Conservation (phyloP, 2,888 invertebrate species). For the Oligia fasciuncula region DNA sequence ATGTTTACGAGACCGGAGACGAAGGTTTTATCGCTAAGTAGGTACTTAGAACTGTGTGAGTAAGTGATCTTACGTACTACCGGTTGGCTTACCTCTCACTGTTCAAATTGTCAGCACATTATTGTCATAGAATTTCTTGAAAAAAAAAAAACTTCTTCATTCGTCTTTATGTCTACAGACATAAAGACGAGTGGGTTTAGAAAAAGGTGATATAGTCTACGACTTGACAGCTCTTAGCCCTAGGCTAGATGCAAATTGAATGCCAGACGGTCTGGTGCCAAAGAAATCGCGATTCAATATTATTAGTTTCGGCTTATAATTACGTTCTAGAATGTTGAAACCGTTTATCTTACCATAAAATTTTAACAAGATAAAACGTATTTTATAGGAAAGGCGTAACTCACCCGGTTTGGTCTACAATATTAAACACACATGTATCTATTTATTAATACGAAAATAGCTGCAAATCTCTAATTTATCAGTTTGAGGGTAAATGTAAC, state of each 20-base stretch:
- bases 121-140: neutral
- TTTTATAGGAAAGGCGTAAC: neutral
- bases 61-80: neutral
- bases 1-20: constrained; percentile 4
- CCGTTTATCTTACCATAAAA: neutral
- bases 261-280: constrained; percentile 11
- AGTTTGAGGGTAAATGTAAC: neutral
- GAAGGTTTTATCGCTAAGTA: constrained; percentile 11
- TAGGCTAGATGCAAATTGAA: constrained; percentile 4
- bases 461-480: neutral
- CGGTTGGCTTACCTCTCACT: constrained; percentile 9
- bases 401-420: neutral
- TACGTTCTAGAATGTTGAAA: constrained; percentile 11
- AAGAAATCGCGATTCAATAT: neutral
- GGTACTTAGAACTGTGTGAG: neutral
- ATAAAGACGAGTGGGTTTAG: neutral
- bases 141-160: neutral
- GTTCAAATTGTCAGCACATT: neutral
- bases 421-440: neutral
- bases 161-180: neutral
- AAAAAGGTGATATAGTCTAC: neutral
- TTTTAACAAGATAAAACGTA: no score
- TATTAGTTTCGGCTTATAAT: constrained; percentile 5
- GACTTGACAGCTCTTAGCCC: neutral
- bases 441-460: neutral